phyloP scores from a whole-genome alignment of 2,888 invertebrate genomes.

The Synergus umbraculus region DNA sequence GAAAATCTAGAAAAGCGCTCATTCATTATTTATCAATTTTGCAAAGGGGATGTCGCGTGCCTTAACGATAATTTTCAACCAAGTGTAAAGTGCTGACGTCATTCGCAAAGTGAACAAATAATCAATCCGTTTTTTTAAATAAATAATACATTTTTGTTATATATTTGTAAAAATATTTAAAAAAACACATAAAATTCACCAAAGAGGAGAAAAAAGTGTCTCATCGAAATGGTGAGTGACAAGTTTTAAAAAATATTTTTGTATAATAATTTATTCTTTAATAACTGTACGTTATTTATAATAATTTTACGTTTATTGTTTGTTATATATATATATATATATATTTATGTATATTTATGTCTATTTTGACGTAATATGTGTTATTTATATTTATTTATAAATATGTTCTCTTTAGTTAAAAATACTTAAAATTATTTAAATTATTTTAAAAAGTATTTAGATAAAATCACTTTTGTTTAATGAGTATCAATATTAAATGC shows the following conservation, averaged over 20 bases:
- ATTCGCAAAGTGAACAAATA: conserved; percentile 7
- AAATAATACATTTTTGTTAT: neutral
- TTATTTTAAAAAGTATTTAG: neutral
- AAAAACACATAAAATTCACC: neutral
- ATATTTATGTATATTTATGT: neutral
- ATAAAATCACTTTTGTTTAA: no score
- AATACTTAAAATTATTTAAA: no score
- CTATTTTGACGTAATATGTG: neutral
- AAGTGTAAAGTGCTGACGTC: conserved; percentile 4
- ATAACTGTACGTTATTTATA: neutral
- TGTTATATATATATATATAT: no score
- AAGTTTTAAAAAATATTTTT: neutral
- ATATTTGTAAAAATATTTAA: neutral
- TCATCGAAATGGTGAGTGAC: neutral
- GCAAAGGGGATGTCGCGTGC: neutral
- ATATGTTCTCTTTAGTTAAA: neutral
- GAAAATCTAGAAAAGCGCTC: neutral
- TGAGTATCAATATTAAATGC: no score
- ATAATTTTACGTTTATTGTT: neutral
- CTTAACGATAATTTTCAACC: neutral
- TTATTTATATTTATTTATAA: neutral
- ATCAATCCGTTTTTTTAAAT: neutral
- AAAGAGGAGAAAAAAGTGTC: neutral
- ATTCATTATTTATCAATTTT: neutral
- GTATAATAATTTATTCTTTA: neutral